Evolutionary conservation across 1,140 invertebrate genomes (phyloP).

Genomic region (Ostrea denselamellosa): DNA sequence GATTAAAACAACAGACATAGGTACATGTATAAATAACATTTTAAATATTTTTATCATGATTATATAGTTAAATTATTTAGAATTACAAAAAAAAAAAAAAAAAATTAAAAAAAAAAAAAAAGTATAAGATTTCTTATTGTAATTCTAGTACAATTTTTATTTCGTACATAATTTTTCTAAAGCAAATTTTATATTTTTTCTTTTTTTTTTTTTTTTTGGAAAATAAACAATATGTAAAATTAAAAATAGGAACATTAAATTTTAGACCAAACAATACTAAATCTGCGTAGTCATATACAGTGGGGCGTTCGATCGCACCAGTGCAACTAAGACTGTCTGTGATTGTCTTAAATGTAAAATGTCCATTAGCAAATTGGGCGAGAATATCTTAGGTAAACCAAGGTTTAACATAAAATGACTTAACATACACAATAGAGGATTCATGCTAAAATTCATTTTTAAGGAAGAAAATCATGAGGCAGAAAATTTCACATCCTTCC

Average conservation of each 20-base stretch:
- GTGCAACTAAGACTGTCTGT: not conserved
- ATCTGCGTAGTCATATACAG: not conserved
- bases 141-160: not conserved
- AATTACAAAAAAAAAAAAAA: not conserved
- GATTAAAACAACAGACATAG: not conserved
- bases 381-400: not conserved
- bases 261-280: not conserved
- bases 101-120: too few relatives aligned
- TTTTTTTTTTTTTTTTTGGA: not conserved
- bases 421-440: not conserved
- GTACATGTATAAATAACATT: not conserved
- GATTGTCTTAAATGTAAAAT: conserved; percentile 36
- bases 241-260: not conserved
- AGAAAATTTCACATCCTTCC: conserved; percentile 35
- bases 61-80: not conserved
- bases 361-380: conserved; percentile 20
- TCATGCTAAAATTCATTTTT: conserved; percentile 32
- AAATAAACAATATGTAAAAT: not conserved
- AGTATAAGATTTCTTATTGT: not conserved
- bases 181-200: not conserved
- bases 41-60: not conserved
- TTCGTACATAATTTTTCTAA: not conserved
- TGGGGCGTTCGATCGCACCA: not conserved
- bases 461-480: conserved; percentile 8
- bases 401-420: not conserved